Percentiles rank a stretch among this genome's conserved stretches.
Conservation (phyloP, 2,888 invertebrate species). For the Deilephila elpenor region DNA sequence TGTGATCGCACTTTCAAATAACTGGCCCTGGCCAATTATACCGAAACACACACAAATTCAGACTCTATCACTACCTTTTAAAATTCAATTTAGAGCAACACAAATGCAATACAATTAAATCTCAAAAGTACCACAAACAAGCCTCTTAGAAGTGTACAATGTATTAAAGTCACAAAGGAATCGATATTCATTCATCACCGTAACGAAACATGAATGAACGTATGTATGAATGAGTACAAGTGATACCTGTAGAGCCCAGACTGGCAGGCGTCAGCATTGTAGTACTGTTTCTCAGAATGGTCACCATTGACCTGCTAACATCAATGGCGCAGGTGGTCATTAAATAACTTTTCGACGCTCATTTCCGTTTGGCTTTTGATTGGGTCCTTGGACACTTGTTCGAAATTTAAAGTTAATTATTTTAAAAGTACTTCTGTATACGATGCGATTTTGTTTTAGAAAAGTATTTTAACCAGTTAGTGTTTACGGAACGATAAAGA, state of each 20-base stretch:
- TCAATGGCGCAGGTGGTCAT: conserved; percentile 68
- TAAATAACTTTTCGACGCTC: conserved; percentile 71
- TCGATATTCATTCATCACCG: conserved; percentile 59
- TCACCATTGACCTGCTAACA: conserved; percentile 39
- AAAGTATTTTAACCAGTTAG: too few relatives aligned
- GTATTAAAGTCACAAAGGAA: conserved; percentile 52
- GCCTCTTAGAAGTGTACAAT: conserved; percentile 48
- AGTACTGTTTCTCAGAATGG: conserved; percentile 49
- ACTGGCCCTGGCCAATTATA: conserved; percentile 34
- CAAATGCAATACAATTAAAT: conserved; percentile 6
- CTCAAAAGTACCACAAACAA: conserved; percentile 58
- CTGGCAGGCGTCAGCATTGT: conserved; percentile 65
- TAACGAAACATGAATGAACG: conserved; percentile 63
- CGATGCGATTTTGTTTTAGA: too few relatives aligned
- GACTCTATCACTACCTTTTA: neutral
- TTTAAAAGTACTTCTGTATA: neutral
- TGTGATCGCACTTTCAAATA: conserved; percentile 31
- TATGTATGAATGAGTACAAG: conserved; percentile 57
- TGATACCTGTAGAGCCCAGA: conserved; percentile 64
- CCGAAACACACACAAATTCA: conserved; percentile 3
- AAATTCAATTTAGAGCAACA: conserved; percentile 10
- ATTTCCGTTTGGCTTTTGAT: conserved; percentile 67
- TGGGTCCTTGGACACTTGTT: conserved; percentile 45
- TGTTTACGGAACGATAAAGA: too few relatives aligned
- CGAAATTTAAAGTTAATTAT: conserved; percentile 24